These are phyloP conservation scores for Actinemys pallida DNA, from an alignment of 2,113 vertebrate species.

Conservation along the genomic window DNA sequence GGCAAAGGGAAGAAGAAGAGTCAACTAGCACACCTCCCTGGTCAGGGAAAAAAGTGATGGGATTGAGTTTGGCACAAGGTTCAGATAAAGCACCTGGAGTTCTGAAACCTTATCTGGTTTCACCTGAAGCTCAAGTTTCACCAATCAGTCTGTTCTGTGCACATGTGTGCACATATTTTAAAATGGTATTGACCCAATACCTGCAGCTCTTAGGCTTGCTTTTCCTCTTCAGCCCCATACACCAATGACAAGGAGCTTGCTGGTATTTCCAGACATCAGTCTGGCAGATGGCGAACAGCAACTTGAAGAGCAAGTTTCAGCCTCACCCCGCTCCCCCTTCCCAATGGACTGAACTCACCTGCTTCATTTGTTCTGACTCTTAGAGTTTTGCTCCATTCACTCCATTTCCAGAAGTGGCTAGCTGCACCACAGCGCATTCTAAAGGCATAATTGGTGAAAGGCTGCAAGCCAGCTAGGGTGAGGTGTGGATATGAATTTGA, in stretches of 20 bases:
- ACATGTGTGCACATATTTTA: background rate
- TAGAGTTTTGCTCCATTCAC: constrained; percentile 51
- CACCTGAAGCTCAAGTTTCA: background rate
- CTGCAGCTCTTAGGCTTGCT: background rate
- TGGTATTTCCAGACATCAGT: background rate
- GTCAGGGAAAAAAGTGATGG: too few relatives aligned
- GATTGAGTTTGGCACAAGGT: background rate
- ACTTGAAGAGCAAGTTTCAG: background rate
- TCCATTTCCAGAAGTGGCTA: constrained; percentile 80
- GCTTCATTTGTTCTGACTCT: constrained; percentile 66
- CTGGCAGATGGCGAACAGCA: background rate
- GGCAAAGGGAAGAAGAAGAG: background rate
- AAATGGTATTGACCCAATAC: background rate
- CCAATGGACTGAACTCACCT: constrained; percentile 54
- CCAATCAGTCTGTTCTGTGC: background rate
- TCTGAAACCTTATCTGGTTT: background rate
- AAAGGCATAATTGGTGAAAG: constrained; percentile 40
- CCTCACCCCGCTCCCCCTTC: background rate
- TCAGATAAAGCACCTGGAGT: background rate
- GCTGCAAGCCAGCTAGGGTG: constrained; percentile 47
- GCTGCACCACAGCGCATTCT: constrained; percentile 65
- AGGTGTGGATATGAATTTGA: background rate
- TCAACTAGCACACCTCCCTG: background rate
- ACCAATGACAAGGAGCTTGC: background rate
- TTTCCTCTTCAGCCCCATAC: background rate